Percentiles rank a stretch among this genome's conserved stretches.
Conservation (phyloP, 2,113 vertebrate genomes). For the Hucho hucho region DNA sequence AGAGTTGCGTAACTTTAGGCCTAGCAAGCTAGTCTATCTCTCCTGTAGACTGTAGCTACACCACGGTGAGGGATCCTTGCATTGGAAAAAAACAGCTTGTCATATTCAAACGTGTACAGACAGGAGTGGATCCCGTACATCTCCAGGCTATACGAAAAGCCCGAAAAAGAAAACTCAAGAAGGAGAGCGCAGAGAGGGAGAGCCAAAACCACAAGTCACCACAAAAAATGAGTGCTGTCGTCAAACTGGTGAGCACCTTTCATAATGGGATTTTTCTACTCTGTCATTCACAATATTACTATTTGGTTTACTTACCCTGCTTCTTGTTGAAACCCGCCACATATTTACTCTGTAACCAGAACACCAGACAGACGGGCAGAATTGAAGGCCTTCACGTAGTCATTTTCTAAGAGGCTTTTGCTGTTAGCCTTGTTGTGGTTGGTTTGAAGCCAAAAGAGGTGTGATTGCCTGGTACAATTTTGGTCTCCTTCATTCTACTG, state of each 20-base stretch:
- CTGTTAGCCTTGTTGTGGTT: no score
- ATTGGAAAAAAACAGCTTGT: not conserved
- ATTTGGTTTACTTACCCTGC: not conserved
- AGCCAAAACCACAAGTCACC: slow-evolving; percentile 42
- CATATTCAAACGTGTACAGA: slow-evolving; percentile 67
- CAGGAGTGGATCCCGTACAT: slow-evolving; percentile 80
- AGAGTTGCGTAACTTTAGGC: not conserved
- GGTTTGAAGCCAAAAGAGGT: no score
- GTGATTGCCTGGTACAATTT: no score
- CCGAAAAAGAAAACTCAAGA: slow-evolving; percentile 70
- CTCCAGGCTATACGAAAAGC: slow-evolving; percentile 75
- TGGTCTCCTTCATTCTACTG: no score
- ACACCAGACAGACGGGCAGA: not conserved
- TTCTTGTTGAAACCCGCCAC: not conserved
- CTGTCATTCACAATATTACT: not conserved
- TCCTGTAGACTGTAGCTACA: no score
- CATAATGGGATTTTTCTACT: not conserved
- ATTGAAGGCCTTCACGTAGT: not conserved
- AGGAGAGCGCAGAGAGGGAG: slow-evolving; percentile 67
- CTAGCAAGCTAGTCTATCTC: no score
- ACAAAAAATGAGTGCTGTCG: slow-evolving; percentile 55
- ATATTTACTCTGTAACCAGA: not conserved
- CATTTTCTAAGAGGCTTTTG: no score
- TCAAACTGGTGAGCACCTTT: slow-evolving; percentile 73
- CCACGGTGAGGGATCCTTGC: not conserved